Conservation (phyloP, 2,113 vertebrate genomes). For the Zosterops hypoxanthus region DNA sequence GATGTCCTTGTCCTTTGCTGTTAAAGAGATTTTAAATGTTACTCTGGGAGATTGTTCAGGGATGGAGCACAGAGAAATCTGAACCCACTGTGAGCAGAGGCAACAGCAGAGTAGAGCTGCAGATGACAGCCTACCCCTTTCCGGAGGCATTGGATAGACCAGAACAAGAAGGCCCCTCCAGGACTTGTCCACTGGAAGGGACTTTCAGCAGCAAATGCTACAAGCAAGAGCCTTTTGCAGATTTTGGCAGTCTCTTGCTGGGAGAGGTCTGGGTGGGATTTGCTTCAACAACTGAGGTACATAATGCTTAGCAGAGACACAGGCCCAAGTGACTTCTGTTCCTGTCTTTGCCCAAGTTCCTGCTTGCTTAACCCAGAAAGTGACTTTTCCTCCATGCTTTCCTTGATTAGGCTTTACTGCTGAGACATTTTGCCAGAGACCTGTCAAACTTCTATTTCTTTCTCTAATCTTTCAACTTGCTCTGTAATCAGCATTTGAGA, state of each 20-base stretch:
- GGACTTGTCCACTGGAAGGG: not conserved
- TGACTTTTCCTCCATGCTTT: not conserved
- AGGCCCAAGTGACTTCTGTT: not conserved
- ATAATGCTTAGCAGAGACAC: not conserved
- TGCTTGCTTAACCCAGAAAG: not conserved
- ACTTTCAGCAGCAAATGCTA: rapidly evolving
- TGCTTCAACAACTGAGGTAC: not conserved
- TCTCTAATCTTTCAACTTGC: not conserved
- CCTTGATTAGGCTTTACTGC: not conserved
- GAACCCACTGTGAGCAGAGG: rapidly evolving
- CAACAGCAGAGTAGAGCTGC: rapidly evolving
- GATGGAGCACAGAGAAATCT: not conserved
- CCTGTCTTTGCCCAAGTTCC: not conserved
- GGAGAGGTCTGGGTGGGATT: not conserved
- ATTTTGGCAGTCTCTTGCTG: not conserved
- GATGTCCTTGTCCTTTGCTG: not conserved
- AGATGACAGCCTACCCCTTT: not conserved
- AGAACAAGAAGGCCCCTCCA: rapidly evolving
- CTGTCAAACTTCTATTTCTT: not conserved
- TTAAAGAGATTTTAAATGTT: not conserved
- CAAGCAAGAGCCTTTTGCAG: not conserved
- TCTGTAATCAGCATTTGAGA: not conserved
- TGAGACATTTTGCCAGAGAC: not conserved
- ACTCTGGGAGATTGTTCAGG: not conserved
- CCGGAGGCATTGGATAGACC: not conserved